Base-by-base conservation (phyloP, 2,797 vertebrate species). In the Falco naumanni region DNA sequence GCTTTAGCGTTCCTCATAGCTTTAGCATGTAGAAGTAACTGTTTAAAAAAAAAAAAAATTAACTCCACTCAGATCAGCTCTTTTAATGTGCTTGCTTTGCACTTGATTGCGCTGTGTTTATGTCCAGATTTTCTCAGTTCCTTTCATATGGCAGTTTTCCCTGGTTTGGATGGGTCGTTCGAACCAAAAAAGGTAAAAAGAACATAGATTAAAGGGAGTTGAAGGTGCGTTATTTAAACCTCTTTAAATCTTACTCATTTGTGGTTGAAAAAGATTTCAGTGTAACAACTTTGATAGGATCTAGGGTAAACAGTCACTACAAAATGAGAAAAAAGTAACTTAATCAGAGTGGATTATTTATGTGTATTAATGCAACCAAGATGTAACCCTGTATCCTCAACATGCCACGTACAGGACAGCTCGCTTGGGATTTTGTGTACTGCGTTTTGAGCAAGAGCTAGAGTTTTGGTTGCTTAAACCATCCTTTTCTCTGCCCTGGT, bases 31-130 rank as follows among this genome's bases (percentile, higher is more conserved):
- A 85, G 45, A 83, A 14, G 37, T 80, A 92, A 85, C 20, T 37
- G 10, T 72, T 66, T n/a, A 19, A 39, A 89, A 47, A 78, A 34
- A 11, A 6, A 39, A 39, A 37, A 37, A 39, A 54, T 83, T 74
- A 48, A 13, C 54, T 83, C 56, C 6, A 6, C 13, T 81, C 20
- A 53, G 13, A 77, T 77, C 57, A 78, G 29, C 45, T 88, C n/a
- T 65, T 94, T 95, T 87, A 84, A 51, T 86, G 69, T 88, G 54
- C 50, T 82, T 84, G 41, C 65, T 91, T 93, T 86, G 54, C 24
- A 39, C 70, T 90, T 86, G n/a, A 26, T 69, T 93, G 22, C 11
- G 3, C 18, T 80, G 33, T 86, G 74, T 90, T 84, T 84, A 81
- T 61, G 18, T 60, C 47, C 59, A 92, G 2, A 59, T 72, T 95